Percentiles rank a stretch among this genome's conserved stretches.
These are phyloP conservation scores for Lucifuga dentata DNA, from an alignment of 2,113 vertebrate species.

Conservation along the genomic window DNA sequence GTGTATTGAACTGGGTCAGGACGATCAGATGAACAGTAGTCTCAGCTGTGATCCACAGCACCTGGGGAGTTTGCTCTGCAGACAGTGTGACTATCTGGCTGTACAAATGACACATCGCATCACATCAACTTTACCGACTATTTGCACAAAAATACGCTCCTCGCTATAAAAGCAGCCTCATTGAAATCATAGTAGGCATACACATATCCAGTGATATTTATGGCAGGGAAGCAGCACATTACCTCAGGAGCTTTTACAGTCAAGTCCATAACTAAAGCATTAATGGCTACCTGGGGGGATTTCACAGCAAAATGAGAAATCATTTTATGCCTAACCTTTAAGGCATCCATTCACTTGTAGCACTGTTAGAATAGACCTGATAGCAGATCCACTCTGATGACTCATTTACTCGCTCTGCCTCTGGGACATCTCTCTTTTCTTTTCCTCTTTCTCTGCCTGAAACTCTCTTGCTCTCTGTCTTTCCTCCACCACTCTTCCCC, in stretches of 20 bases:
- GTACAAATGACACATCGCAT: slow-evolving; percentile 62
- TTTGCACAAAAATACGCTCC: slow-evolving; percentile 55
- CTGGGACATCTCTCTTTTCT: slow-evolving; percentile 41
- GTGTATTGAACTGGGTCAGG: slow-evolving; percentile 51
- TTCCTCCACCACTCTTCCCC: neutral
- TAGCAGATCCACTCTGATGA: slow-evolving; percentile 69
- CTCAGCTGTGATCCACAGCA: slow-evolving; percentile 66
- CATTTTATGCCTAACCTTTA: slow-evolving; percentile 75
- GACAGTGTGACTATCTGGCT: slow-evolving; percentile 62
- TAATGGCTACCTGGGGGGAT: slow-evolving; percentile 76
- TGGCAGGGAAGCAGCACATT: slow-evolving; percentile 45
- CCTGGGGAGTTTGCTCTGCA: slow-evolving; percentile 46
- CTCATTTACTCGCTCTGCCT: slow-evolving; percentile 73
- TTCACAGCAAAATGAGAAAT: slow-evolving; percentile 72
- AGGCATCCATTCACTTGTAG: slow-evolving; percentile 73
- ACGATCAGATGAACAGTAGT: slow-evolving; percentile 48
- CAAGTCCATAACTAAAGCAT: slow-evolving; percentile 75
- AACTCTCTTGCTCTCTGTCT: slow-evolving; percentile 4
- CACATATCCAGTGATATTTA: slow-evolving; percentile 58
- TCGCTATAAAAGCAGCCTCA: slow-evolving; percentile 38
- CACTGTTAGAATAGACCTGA: slow-evolving; percentile 64
- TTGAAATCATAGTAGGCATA: slow-evolving; percentile 49
- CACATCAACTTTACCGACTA: slow-evolving; percentile 61
- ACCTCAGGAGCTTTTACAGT: slow-evolving; percentile 67
- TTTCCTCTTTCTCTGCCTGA: slow-evolving; percentile 18